phyloP scores from a whole-genome alignment of 2,888 invertebrate genomes.

The Drosophila maculinotata region DNA sequence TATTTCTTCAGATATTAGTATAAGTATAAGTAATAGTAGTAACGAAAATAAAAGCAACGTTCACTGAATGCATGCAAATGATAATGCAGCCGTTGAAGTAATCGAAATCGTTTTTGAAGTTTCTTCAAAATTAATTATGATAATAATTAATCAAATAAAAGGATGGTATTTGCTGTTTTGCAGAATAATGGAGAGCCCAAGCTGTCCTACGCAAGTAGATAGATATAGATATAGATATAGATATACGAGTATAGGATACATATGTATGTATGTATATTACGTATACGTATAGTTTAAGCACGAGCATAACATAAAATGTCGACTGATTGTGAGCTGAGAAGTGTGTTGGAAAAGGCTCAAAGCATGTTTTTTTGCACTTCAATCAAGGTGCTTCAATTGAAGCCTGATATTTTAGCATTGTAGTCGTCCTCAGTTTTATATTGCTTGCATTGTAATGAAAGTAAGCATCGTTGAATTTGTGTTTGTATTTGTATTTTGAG shows the following conservation, averaged over 20 bases:
- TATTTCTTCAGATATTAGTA: conserved; percentile 23
- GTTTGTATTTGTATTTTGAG: conserved; percentile 50
- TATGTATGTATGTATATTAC: conserved; percentile 2
- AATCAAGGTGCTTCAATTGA: conserved; percentile 38
- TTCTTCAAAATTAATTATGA: conserved; percentile 21
- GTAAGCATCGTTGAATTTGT: conserved; percentile 52
- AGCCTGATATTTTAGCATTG: conserved; percentile 44
- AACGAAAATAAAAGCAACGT: conserved; percentile 47
- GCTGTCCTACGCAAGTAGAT: conserved; percentile 48
- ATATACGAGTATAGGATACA: conserved; percentile 2
- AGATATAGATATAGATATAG: conserved; percentile 22
- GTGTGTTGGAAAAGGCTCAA: conserved; percentile 28
- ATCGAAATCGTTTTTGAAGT: conserved; percentile 20
- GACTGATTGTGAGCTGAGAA: conserved; percentile 47
- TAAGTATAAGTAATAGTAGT: conserved; percentile 12
- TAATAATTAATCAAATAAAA: conserved; percentile 13
- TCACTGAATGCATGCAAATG: conserved; percentile 67
- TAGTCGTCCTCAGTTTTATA: conserved; percentile 46
- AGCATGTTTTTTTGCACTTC: conserved; percentile 31
- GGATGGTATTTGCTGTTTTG: conserved; percentile 28
- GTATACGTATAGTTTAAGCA: conserved; percentile 38
- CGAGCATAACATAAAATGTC: conserved; percentile 28
- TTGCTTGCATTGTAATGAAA: conserved; percentile 59
- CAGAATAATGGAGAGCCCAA: conserved; percentile 53
- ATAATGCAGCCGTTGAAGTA: conserved; percentile 64